Percentiles rank a stretch among this genome's conserved stretches.
phyloP scores from a whole-genome alignment of 1,140 invertebrate species.

The Nautilus pompilius region DNA sequence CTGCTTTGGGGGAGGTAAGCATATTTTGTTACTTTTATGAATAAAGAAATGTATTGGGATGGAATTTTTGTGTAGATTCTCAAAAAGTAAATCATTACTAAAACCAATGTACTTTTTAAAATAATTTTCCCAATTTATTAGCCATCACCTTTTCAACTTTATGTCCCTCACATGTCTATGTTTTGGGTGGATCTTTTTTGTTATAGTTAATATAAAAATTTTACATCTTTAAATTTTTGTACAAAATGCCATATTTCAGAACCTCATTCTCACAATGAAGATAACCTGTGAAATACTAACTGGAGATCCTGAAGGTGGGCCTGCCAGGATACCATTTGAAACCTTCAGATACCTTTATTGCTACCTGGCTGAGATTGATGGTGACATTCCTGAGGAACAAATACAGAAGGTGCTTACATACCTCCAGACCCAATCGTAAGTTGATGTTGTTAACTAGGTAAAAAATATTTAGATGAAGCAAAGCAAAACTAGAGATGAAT shows the following conservation, averaged over 20 bases:
- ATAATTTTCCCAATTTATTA: too few species aligned
- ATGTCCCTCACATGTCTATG: too few species aligned
- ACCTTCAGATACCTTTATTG: conserved; percentile 68
- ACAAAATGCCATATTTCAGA: too few species aligned
- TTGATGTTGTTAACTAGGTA: conserved; percentile 6
- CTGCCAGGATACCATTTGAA: conserved; percentile 67
- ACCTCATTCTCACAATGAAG: conserved; percentile 74
- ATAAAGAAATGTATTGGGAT: too few species aligned
- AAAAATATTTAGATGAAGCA: neutral
- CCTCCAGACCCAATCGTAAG: conserved; percentile 54
- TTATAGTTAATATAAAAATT: neutral
- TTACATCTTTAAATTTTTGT: neutral
- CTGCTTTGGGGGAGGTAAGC: conserved; percentile 61
- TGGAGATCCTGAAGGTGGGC: conserved; percentile 76
- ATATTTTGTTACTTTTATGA: too few species aligned
- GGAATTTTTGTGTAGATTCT: too few species aligned
- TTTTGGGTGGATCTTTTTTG: too few species aligned
- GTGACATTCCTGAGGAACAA: conserved; percentile 54
- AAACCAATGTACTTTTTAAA: too few species aligned
- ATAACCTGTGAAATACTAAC: conserved; percentile 77
- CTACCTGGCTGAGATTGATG: conserved; percentile 70
- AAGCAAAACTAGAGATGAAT: neutral
- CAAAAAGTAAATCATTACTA: too few species aligned
- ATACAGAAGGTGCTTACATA: conserved; percentile 48
- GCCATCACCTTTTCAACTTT: too few species aligned